Evolutionary conservation across 2,888 invertebrate species (phyloP).

Genomic region (Netelia melanura): DNA sequence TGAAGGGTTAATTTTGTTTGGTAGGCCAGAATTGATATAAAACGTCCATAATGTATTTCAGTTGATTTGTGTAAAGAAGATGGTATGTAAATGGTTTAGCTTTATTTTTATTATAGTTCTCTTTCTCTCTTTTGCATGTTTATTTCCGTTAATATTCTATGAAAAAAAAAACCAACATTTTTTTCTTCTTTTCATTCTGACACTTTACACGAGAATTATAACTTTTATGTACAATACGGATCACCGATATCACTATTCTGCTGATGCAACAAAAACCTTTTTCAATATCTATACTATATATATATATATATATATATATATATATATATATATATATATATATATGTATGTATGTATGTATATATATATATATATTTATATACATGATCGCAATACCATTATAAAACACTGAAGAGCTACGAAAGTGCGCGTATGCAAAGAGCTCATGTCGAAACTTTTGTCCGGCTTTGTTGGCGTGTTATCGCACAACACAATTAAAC

Average conservation of each 20-base stretch:
- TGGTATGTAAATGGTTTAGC: constrained; percentile 82
- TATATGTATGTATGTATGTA: neutral
- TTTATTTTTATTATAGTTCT: constrained; percentile 74
- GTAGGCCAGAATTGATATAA: constrained; percentile 77
- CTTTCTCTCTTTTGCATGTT: constrained; percentile 78
- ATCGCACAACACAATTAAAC: neutral
- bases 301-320: neutral
- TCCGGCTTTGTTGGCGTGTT: neutral
- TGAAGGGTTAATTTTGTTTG: constrained; percentile 49
- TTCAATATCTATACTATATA: constrained; percentile 18
- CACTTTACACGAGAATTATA: constrained; percentile 62
- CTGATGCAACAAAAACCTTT: constrained; percentile 53
- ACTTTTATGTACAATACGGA: constrained; percentile 34
- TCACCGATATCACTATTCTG: constrained; percentile 66
- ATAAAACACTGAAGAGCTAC: neutral
- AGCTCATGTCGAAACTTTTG: constrained; percentile 1
- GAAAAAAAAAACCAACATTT: constrained; percentile 46
- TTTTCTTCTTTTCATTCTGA: constrained; percentile 49
- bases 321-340: too few relatives aligned
- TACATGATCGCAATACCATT: constrained; percentile 2
- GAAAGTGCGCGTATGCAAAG: neutral
- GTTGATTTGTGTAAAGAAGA: constrained; percentile 84
- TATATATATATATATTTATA: neutral
- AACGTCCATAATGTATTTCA: constrained; percentile 82
- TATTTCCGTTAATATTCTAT: constrained; percentile 72